phyloP scores from a whole-genome alignment of 2,888 invertebrate species.

The Brassicogethes aeneus region DNA sequence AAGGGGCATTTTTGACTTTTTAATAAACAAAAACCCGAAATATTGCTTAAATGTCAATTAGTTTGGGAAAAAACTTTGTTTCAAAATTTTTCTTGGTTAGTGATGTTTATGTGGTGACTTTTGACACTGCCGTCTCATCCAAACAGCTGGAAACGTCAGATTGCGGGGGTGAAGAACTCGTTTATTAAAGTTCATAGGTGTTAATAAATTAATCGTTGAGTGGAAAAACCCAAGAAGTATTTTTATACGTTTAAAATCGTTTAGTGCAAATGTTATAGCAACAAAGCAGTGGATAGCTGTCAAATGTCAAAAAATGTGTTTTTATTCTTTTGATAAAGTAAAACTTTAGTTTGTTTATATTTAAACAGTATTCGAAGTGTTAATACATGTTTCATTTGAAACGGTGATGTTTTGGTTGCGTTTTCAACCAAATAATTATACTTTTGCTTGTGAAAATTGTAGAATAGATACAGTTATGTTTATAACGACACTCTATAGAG shows the following conservation, averaged over 20 bases:
- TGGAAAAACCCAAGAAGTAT: background rate
- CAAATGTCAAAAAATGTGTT: conserved; percentile 12
- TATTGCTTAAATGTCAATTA: too few species aligned
- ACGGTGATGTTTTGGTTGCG: background rate
- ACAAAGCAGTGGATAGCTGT: too few species aligned
- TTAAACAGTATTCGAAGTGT: background rate
- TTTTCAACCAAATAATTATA: background rate
- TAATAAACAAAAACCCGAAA: too few species aligned
- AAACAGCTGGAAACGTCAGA: conserved; percentile 4
- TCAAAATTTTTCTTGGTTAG: too few species aligned
- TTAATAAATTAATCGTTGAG: background rate
- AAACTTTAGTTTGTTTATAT: background rate
- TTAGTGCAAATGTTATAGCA: too few species aligned
- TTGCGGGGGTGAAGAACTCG: background rate
- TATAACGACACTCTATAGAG: background rate
- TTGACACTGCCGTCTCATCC: too few species aligned
- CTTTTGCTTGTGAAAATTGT: background rate
- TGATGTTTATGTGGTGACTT: too few species aligned
- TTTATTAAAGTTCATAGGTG: background rate
- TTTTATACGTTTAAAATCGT: too few species aligned
- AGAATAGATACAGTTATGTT: background rate
- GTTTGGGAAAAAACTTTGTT: too few species aligned
- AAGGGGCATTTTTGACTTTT: too few species aligned
- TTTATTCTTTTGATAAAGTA: conserved; percentile 1
- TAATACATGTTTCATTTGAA: background rate